phyloP scores from a whole-genome alignment of 2,888 invertebrate species.

The Oscheius myriophilus region DNA sequence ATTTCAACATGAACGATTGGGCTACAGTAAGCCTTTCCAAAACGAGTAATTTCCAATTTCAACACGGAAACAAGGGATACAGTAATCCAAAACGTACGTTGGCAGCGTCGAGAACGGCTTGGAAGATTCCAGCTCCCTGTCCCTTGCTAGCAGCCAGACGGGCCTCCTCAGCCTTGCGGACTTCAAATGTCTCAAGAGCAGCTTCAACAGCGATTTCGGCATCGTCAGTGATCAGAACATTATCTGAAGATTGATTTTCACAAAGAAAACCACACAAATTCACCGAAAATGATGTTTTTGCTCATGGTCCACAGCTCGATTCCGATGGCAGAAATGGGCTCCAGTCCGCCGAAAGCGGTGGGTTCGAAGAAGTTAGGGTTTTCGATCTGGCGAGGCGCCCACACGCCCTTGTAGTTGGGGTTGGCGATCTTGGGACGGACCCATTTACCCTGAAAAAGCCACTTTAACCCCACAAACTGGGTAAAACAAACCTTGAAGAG shows the following conservation, averaged over 20 bases:
- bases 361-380: conserved; percentile 94
- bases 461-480: background rate
- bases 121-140: conserved; percentile 45
- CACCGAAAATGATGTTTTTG: conserved; percentile 88
- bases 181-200: conserved; percentile 84
- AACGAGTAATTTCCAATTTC: too few species aligned
- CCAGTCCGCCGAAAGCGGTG: conserved; percentile 77
- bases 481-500: conserved; percentile 73
- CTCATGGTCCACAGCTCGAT: conserved; percentile 99
- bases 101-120: conserved; percentile 56
- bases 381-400: conserved; percentile 80
- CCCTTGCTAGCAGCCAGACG: conserved; percentile 42
- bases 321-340: conserved; percentile 80
- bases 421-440: conserved; percentile 77
- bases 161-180: conserved; percentile 77
- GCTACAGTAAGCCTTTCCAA: too few species aligned
- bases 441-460: conserved; percentile 85
- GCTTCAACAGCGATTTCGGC: conserved; percentile 81
- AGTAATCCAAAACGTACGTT: conserved; percentile 31
- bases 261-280: background rate
- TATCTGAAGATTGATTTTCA: conserved; percentile 71
- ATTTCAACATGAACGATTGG: too few species aligned
- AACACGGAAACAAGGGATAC: too few species aligned
- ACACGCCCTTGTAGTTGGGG: conserved; percentile 75
- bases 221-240: conserved; percentile 89